Conservation (phyloP, 2,888 invertebrate species). For the Chrysolina haemoptera region DNA sequence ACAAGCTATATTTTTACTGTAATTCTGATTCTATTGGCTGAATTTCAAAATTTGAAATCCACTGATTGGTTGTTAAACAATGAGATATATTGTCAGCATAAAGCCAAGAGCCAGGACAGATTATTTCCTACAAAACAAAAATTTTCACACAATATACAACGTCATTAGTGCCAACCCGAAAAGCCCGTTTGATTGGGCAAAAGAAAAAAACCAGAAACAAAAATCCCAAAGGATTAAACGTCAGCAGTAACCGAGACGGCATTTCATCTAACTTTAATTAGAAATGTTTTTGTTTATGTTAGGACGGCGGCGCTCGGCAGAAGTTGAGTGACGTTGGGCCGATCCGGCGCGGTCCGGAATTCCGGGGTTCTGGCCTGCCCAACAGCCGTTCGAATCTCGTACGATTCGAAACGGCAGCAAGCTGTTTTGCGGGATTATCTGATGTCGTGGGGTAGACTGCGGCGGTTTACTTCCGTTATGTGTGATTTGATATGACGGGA, state of each 20-base stretch:
- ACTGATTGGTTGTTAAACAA: no score
- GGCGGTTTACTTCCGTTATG: not conserved
- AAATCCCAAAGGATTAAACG: slow-evolving; percentile 2
- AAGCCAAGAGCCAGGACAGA: no score
- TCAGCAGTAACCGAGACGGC: slow-evolving; percentile 25
- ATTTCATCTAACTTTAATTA: slow-evolving; percentile 54
- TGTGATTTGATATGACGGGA: not conserved
- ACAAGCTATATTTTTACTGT: no score
- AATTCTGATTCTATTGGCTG: no score
- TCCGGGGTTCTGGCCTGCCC: slow-evolving; percentile 37
- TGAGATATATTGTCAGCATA: no score
- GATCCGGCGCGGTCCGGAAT: slow-evolving; percentile 39
- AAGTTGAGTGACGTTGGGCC: slow-evolving; percentile 51
- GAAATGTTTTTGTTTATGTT: slow-evolving; percentile 56
- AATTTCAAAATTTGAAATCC: no score
- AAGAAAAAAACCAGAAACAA: slow-evolving; percentile 8
- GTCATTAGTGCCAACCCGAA: not conserved
- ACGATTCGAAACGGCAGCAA: slow-evolving; percentile 65
- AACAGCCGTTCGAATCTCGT: slow-evolving; percentile 8
- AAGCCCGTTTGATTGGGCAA: not conserved
- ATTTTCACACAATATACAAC: not conserved
- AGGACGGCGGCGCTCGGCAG: slow-evolving; percentile 30
- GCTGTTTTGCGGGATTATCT: not conserved
- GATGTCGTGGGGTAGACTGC: not conserved
- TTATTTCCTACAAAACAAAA: no score